Base-by-base conservation (phyloP, 2,888 invertebrate genomes). In the Limenitis camilla region DNA sequence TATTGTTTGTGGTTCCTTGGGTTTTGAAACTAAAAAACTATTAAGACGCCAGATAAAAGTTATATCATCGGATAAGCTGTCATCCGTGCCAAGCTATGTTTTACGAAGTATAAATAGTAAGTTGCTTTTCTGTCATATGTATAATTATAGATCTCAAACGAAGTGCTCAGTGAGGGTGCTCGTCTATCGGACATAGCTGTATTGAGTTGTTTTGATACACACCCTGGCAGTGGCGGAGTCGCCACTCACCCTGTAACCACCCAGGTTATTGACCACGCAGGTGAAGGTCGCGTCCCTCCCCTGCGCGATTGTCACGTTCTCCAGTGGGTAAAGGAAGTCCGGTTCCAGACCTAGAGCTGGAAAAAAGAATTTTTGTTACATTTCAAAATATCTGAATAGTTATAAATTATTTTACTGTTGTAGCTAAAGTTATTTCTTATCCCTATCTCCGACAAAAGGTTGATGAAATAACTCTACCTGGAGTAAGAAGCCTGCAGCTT, bases 181-280 rank as follows among this genome's bases (percentile, higher is more conserved):
- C 79, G 79, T 77, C 85, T 85, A 84, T 71, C 72, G 58, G 64
- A 62, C 70, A 69, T 80, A 83, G 77, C 80, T 83, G 85, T 81
- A 81, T 71, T 69, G 76, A 77, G 76, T 82, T 70, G 67, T 77
- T 78, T 80, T 74, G 90, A 92, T 93, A 93, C 93, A 92, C 93
- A 93, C 93, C 93, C 93, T 92, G 90, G 93, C 92, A 80, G 91
- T 92, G 89, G 92, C 90, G 90, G 91, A 89, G 89, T 93, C 93
- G 90, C 93, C 93, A 95, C 95, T 95, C 95, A 96, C 96, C 94
- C 94, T 93, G 90, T 93, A 91, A 89, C 92, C 92, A 72, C 92
- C 92, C 77, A 94, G 91, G 90, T 94, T 93, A 89, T 93, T 94
- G 73, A 94, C 94, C 74, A 94, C 93, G 77, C 94, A 94, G 65